Base-by-base conservation (phyloP, 2,113 vertebrate genomes). In the Aspiorhynchus laticeps region DNA sequence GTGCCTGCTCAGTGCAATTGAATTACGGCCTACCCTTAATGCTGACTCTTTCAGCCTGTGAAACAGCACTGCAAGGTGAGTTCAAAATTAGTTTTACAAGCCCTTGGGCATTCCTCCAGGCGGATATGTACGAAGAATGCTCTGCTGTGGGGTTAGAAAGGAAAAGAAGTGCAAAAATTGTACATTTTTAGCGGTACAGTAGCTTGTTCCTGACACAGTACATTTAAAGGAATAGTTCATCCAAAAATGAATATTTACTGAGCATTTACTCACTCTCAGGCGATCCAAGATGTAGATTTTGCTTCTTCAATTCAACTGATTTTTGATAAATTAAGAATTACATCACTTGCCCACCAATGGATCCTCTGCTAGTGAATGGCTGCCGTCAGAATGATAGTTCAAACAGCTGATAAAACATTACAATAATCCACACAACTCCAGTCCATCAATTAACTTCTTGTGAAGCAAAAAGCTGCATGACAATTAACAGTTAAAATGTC, bases 101-200 rank as follows among this genome's bases (percentile, higher is more conserved):
- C 41, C 71, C 84, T 67, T 84, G 83, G 79, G 86, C 87, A 41
- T 88, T 75, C 59, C 53, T 85, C 74, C 78, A 78, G 21, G 83
- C 79, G 28, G 74, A 85, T 85, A 87, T 87, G 71, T 88, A 73
- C 46, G 51, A 63, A 7, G 28, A 82, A 9, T 81, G 85, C 26
- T 75, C 79, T 71, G 36, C 65, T 81, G 48, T 74, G 48, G 56
- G 19, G 63, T 61, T 24, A 46, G 4, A 77, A 88, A 75, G 6
- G 12, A 73, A 86, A 51, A 65, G 5, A 28, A 65, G 5, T 28
- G 65, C 28, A 69, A 69, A 69, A 3, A 33, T 31, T 31, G 2
- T 17, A 67, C 28, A 14, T 31, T 31, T 31, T 38, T 36, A 3
- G 7, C 1, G 17, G 8, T 71, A 38, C 9, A 38, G 36, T 36